Percentiles rank a stretch among this genome's conserved stretches.
These are phyloP conservation scores for Ptyas mucosa DNA, from an alignment of 2,113 vertebrate species.

Conservation along the genomic window DNA sequence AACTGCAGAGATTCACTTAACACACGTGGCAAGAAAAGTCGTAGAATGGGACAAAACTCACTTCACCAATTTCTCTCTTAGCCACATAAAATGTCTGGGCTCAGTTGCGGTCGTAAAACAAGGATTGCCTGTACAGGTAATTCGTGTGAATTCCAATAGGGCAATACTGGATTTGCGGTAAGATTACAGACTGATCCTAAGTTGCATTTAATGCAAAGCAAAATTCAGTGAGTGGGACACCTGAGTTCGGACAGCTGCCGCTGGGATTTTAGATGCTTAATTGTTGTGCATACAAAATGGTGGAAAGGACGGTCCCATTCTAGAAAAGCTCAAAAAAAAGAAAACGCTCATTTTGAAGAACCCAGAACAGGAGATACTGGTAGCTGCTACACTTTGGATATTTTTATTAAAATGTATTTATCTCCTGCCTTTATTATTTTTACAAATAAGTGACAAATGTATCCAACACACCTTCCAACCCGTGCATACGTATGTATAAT, in stretches of 20 bases:
- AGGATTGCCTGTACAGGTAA: background rate
- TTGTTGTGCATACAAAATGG: background rate
- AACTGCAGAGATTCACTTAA: too few relatives aligned
- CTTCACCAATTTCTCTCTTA: too few relatives aligned
- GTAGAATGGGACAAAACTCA: too few relatives aligned
- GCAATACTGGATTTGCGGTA: background rate
- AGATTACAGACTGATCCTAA: background rate
- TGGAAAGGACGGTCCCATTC: background rate
- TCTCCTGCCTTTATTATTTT: background rate
- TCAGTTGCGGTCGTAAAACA: too few relatives aligned
- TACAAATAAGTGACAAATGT: background rate
- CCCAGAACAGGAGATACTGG: background rate
- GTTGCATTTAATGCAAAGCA: background rate
- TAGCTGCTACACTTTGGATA: background rate
- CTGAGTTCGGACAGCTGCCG: background rate
- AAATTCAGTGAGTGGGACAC: background rate
- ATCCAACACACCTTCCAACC: background rate
- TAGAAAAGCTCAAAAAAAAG: background rate
- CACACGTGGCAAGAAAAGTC: too few relatives aligned
- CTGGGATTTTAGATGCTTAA: background rate
- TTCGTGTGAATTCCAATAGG: background rate
- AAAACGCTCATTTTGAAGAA: background rate
- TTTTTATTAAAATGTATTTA: background rate
- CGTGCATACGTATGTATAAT: too few relatives aligned
- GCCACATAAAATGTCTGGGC: too few relatives aligned